These are phyloP conservation scores for Amblyopsis rosae DNA, from an alignment of 2,113 vertebrate genomes.

Conservation along the genomic window DNA sequence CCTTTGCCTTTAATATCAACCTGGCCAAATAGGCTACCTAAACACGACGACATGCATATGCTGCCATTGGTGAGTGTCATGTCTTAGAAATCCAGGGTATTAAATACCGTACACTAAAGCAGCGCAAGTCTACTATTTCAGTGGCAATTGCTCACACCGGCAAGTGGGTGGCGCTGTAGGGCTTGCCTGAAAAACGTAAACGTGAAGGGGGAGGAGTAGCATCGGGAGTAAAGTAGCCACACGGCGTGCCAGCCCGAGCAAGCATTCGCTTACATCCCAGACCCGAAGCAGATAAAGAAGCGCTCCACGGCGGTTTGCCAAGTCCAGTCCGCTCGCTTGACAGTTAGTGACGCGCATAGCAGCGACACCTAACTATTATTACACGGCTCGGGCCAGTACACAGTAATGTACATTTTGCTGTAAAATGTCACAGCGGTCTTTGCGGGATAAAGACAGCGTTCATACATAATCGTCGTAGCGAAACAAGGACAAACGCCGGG, in stretches of 20 bases:
- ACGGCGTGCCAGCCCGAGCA: slow-evolving; percentile 65
- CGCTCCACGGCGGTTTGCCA: slow-evolving; percentile 37
- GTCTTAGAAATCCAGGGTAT: too few species aligned
- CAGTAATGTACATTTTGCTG: slow-evolving; percentile 27
- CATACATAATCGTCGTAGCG: slow-evolving; percentile 55
- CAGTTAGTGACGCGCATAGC: slow-evolving; percentile 43
- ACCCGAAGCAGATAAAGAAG: slow-evolving; percentile 49
- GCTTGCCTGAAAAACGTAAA: slow-evolving; percentile 42
- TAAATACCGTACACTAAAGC: too few species aligned
- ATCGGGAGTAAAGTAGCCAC: slow-evolving; percentile 77
- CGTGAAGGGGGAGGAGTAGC: slow-evolving; percentile 75
- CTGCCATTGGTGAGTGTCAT: too few species aligned
- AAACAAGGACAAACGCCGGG: slow-evolving; percentile 69
- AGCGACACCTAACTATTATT: slow-evolving; percentile 31
- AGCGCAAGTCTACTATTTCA: too few species aligned
- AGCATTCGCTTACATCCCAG: slow-evolving; percentile 64
- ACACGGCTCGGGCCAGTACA: slow-evolving; percentile 23
- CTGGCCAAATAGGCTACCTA: too few species aligned
- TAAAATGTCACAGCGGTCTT: slow-evolving; percentile 61
- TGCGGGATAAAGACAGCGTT: slow-evolving; percentile 65
- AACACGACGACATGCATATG: too few species aligned
- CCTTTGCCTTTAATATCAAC: too few species aligned
- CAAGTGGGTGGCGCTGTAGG: slow-evolving; percentile 66
- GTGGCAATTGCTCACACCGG: slow-evolving; percentile 30
- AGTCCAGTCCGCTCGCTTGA: slow-evolving; percentile 41